A percentile compares a stretch with the other conserved stretches of the same genome.
Evolutionary conservation across 2,797 vertebrate species (phyloP).

Genomic region (Oreochromis grahami): DNA sequence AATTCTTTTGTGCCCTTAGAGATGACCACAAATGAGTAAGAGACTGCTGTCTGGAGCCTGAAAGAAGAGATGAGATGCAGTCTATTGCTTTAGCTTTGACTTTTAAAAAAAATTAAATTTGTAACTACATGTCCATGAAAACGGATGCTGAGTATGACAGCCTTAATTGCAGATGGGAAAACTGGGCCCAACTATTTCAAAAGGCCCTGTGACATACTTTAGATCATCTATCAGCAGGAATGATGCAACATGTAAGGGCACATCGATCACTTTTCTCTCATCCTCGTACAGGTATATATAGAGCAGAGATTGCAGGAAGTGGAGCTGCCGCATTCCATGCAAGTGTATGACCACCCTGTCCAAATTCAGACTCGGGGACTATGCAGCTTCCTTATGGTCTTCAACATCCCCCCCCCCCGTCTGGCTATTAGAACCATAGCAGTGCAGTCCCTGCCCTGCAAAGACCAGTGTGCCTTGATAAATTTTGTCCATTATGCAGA

Average conservation of each 20-base stretch:
- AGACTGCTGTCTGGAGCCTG: conserved; percentile 12
- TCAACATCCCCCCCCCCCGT: conserved; percentile 46
- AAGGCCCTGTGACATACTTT: conserved; percentile 6
- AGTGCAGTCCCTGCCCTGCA: conserved; percentile 45
- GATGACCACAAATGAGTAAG: conserved; percentile 51
- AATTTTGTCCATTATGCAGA: conserved; percentile 68
- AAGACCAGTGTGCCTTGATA: conserved; percentile 65
- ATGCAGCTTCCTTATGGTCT: conserved; percentile 13
- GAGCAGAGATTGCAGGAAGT: background rate
- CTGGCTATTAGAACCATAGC: conserved; percentile 63
- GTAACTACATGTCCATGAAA: background rate
- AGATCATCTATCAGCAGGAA: background rate
- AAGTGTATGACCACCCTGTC: background rate
- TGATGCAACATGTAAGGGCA: background rate
- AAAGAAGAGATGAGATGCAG: conserved; percentile 5
- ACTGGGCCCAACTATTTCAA: background rate
- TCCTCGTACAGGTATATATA: background rate
- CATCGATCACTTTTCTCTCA: background rate
- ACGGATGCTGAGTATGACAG: background rate
- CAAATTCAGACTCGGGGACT: conserved; percentile 10
- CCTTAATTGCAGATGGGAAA: background rate
- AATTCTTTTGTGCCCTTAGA: conserved; percentile 49
- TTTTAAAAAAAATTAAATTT: background rate
- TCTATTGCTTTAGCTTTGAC: background rate
- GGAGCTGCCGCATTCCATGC: background rate